phyloP scores from a whole-genome alignment of 2,797 vertebrate species.

The Gymnocypris eckloni region DNA sequence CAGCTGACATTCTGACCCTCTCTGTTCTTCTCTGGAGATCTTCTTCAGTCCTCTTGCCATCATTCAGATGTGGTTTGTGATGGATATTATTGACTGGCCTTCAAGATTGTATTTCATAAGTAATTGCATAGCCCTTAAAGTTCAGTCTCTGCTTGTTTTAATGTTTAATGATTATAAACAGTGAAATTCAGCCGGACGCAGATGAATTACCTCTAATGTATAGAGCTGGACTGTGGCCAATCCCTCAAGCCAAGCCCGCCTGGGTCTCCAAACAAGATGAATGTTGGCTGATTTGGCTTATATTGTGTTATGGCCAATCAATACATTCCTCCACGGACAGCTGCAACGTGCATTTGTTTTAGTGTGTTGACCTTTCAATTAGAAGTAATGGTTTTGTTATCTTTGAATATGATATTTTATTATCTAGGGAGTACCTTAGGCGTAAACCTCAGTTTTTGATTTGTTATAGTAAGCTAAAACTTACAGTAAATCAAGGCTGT shows the following conservation, averaged over 20 bases:
- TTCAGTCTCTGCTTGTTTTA: conserved; percentile 30
- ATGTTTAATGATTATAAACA: conserved; percentile 45
- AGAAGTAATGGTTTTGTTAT: conserved; percentile 30
- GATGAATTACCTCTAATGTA: conserved; percentile 48
- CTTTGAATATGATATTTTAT: conserved; percentile 37
- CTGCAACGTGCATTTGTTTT: conserved; percentile 29
- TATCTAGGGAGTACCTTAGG: conserved; percentile 20
- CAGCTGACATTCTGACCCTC: conserved; percentile 27
- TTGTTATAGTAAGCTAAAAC: conserved; percentile 7
- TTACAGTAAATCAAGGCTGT: conserved; percentile 4
- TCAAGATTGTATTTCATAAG: conserved; percentile 20
- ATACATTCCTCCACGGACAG: conserved; percentile 38
- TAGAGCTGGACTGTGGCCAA: conserved; percentile 44
- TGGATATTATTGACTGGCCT: conserved; percentile 17
- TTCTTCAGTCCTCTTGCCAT: neutral
- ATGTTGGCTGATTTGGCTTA: conserved; percentile 35
- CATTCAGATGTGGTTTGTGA: conserved; percentile 31
- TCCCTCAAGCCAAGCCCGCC: conserved; percentile 25
- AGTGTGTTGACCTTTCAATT: conserved; percentile 48
- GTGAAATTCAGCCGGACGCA: neutral
- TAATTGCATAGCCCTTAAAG: conserved; percentile 33
- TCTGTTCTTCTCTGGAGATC: conserved; percentile 20
- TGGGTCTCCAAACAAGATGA: conserved; percentile 48
- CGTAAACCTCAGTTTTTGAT: neutral
- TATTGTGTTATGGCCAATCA: conserved; percentile 56